These are phyloP conservation scores for Argya squamiceps DNA, from an alignment of 2,797 vertebrate species.

Conservation along the genomic window DNA sequence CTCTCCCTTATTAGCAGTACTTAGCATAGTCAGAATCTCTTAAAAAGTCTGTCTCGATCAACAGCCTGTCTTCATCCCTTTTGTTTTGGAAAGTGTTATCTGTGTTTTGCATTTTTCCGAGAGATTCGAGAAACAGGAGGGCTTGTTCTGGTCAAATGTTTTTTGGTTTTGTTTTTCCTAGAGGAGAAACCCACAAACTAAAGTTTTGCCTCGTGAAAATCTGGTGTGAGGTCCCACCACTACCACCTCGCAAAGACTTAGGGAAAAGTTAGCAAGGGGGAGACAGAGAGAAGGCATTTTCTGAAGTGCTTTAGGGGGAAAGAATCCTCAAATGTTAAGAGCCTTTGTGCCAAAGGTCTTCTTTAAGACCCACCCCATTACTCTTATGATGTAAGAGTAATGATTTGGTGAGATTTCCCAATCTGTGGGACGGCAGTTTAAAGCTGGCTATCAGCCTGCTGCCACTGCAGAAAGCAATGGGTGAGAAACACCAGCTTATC, in stretches of 20 bases:
- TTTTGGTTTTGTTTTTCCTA: background rate
- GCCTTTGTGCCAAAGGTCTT: background rate
- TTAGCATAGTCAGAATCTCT: background rate
- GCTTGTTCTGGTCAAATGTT: background rate
- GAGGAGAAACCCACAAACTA: background rate
- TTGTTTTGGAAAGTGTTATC: background rate
- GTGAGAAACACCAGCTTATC: background rate
- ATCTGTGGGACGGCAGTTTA: rapidly evolving
- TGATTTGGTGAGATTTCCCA: background rate
- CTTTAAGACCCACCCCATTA: background rate
- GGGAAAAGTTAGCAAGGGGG: background rate
- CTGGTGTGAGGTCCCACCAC: rapidly evolving
- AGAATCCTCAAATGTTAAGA: background rate
- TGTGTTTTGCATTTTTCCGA: background rate
- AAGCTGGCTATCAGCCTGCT: background rate
- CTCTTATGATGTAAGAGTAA: rapidly evolving
- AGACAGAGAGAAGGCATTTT: background rate
- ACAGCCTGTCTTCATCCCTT: background rate
- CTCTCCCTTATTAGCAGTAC: background rate
- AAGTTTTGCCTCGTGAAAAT: background rate
- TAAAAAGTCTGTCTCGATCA: background rate
- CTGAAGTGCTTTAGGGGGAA: background rate
- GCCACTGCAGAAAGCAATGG: background rate
- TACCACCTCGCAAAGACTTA: background rate
- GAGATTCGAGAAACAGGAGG: background rate